phyloP scores from a whole-genome alignment of 2,797 vertebrate species.

The Labroides dimidiatus region DNA sequence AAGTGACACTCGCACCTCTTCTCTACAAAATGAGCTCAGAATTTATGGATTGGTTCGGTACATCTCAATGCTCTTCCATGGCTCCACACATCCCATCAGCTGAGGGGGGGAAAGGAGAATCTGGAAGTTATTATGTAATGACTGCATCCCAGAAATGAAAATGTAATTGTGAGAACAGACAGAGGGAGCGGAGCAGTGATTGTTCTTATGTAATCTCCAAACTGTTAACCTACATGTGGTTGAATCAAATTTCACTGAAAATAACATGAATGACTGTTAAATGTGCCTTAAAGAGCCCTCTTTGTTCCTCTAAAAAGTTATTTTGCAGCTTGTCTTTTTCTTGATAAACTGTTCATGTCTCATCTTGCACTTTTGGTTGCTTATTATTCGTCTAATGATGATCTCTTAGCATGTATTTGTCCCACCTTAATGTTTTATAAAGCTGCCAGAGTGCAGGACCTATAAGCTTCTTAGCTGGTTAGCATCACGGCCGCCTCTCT shows the following conservation, averaged over 20 bases:
- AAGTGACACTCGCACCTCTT: conserved; percentile 15
- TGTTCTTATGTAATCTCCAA: conserved; percentile 45
- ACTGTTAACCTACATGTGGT: conserved; percentile 54
- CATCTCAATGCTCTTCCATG: conserved; percentile 46
- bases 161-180: conserved; percentile 56
- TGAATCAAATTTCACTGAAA: conserved; percentile 32
- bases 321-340: background rate
- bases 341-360: background rate
- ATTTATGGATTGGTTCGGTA: conserved; percentile 34
- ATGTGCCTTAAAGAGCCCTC: no score
- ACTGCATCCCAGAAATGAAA: conserved; percentile 74
- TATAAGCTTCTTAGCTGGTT: no score
- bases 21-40: conserved; percentile 35
- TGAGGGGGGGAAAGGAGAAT: conserved; percentile 47
- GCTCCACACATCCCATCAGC: conserved; percentile 44
- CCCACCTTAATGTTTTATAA: no score
- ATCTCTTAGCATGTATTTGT: no score
- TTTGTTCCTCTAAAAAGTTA: no score
- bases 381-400: no score
- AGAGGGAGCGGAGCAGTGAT: conserved; percentile 44
- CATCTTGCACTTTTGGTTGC: background rate
- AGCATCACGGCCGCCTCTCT: no score
- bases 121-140: conserved; percentile 79
- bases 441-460: no score
- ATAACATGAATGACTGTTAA: background rate